Conservation (phyloP, 1,140 invertebrate genomes). For the Nilaparvata lugens region DNA sequence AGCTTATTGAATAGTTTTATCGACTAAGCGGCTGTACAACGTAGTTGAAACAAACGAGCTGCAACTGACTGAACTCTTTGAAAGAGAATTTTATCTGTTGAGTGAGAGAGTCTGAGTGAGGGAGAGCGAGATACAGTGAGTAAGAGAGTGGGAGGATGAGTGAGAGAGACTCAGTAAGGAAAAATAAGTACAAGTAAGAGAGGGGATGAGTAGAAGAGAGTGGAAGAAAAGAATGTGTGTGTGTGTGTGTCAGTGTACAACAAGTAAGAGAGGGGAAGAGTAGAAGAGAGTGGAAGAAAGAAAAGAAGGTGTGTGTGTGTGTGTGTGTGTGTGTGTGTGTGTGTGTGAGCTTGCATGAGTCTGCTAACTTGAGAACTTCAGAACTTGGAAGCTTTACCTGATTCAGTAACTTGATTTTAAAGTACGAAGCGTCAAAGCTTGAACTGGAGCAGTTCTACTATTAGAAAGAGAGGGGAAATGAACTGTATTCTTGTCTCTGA, state of each 20-base stretch:
- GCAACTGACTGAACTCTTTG: too few relatives aligned
- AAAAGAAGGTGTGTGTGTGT: background rate
- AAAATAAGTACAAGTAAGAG: background rate
- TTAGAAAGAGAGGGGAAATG: background rate
- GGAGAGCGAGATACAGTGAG: background rate
- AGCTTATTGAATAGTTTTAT: too few relatives aligned
- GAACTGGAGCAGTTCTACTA: background rate
- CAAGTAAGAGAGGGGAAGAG: background rate
- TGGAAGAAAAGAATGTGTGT: background rate
- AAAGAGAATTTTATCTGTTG: background rate
- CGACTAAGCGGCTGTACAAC: too few relatives aligned
- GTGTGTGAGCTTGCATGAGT: background rate
- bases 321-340: too few relatives aligned
- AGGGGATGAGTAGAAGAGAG: background rate
- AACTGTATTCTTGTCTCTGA: background rate
- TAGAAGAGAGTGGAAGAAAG: background rate
- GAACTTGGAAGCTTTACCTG: too few relatives aligned
- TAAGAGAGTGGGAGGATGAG: background rate
- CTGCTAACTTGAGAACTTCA: too few relatives aligned
- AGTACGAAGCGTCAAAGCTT: background rate
- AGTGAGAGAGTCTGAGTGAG: background rate
- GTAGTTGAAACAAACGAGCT: too few relatives aligned
- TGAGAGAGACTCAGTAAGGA: background rate
- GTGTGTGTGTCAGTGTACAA: too few relatives aligned
- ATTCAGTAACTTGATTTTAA: background rate